A percentile compares a stretch with the other conserved stretches of the same genome.
Evolutionary conservation across 2,888 invertebrate genomes (phyloP).

Genomic region (Cryptosula pallasiana): DNA sequence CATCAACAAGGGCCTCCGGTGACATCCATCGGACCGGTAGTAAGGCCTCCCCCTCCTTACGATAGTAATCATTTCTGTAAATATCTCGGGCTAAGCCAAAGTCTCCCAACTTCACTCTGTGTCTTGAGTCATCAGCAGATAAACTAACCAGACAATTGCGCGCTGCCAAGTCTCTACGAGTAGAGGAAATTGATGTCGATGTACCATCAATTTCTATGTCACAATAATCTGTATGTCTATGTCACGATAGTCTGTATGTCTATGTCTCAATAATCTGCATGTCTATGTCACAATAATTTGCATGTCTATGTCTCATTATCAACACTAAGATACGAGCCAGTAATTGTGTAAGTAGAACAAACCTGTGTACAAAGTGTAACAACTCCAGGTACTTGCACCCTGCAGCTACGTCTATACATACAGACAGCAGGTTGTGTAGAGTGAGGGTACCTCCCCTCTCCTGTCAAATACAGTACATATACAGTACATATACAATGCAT

Average conservation of each 20-base stretch:
- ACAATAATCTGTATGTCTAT: too few relatives aligned
- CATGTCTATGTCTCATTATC: too few relatives aligned
- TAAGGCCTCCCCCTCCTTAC: slow-evolving; percentile 83
- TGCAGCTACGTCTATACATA: slow-evolving; percentile 91
- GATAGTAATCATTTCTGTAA: slow-evolving; percentile 93
- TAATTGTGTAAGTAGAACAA: too few relatives aligned
- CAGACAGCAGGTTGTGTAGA: slow-evolving; percentile 77
- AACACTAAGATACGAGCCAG: too few relatives aligned
- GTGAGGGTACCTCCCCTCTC: slow-evolving; percentile 57
- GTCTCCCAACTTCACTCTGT: slow-evolving; percentile 90
- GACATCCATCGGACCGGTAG: slow-evolving; percentile 98
- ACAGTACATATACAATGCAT: too few relatives aligned
- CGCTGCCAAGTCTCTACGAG: slow-evolving; percentile 75
- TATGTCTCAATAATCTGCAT: too few relatives aligned
- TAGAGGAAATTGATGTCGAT: too few relatives aligned
- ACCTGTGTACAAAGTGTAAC: slow-evolving; percentile 90
- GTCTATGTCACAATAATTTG: too few relatives aligned
- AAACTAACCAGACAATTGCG: slow-evolving; percentile 81
- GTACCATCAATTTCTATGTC: too few relatives aligned
- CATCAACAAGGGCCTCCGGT: slow-evolving; percentile 90
- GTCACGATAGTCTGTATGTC: too few relatives aligned
- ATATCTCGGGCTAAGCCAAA: slow-evolving; percentile 94
- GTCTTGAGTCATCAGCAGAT: slow-evolving; percentile 35
- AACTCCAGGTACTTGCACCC: slow-evolving; percentile 94
- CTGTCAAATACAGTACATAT: slow-evolving; percentile 4